A percentile compares a stretch with the other conserved stretches of the same genome.
Conservation (phyloP, 92 coral and sea anemone genomes). For the Pocillopora grandis region DNA sequence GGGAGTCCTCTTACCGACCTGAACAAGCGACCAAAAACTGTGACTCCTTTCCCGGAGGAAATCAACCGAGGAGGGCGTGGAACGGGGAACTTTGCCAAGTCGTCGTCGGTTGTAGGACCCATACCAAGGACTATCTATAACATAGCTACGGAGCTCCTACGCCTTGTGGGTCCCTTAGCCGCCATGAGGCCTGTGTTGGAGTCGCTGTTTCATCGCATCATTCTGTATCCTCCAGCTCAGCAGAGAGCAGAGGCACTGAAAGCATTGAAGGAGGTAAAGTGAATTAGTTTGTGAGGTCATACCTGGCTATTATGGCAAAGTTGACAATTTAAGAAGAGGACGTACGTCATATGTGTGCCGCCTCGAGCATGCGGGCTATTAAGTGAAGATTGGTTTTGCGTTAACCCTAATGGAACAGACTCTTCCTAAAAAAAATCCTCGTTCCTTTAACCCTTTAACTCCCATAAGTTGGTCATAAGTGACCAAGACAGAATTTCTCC, state of each 20-base stretch:
- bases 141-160: constrained; percentile 94
- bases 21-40: constrained; percentile 69
- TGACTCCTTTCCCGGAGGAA: constrained; percentile 79
- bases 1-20: constrained; percentile 97
- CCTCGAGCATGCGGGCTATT: too few relatives aligned
- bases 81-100: constrained; percentile 86
- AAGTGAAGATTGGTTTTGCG: too few relatives aligned
- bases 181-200: constrained; percentile 98
- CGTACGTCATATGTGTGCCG: too few relatives aligned
- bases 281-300: background rate
- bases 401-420: too few relatives aligned
- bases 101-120: constrained; percentile 83
- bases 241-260: constrained; percentile 95
- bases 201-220: constrained; percentile 94
- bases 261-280: constrained; percentile 90
- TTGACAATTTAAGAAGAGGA: too few relatives aligned
- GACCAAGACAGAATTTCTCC: too few relatives aligned
- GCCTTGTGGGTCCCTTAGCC: constrained; percentile 93
- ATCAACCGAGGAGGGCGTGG: constrained; percentile 96
- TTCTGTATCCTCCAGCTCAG: constrained; percentile 93
- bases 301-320: background rate
- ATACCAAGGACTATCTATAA: constrained; percentile 91
- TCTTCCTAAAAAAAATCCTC: too few relatives aligned
- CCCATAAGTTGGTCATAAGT: too few relatives aligned
- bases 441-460: too few relatives aligned